Conservation (phyloP, 2,113 vertebrate species). For the Gyps fulvus region DNA sequence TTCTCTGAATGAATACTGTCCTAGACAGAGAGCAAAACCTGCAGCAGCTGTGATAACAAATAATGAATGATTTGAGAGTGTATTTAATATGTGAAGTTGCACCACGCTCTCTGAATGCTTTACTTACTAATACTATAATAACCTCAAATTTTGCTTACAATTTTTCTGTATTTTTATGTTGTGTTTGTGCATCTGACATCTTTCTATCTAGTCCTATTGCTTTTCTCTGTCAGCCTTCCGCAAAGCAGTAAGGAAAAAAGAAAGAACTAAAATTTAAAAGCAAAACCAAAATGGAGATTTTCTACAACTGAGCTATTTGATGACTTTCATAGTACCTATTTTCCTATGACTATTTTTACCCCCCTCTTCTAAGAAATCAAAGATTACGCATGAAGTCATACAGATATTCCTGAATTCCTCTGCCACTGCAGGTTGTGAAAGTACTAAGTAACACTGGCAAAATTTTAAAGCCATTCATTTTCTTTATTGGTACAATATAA, state of each 20-base stretch:
- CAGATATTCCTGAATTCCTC: not conserved
- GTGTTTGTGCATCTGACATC: slow-evolving; percentile 15
- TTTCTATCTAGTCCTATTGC: not conserved
- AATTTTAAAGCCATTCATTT: not conserved
- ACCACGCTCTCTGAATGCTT: slow-evolving; percentile 17
- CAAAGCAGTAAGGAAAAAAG: not conserved
- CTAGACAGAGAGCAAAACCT: slow-evolving; percentile 25
- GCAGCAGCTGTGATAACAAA: slow-evolving; percentile 55
- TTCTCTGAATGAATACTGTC: slow-evolving; percentile 37
- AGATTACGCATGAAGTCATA: not conserved
- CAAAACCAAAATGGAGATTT: not conserved
- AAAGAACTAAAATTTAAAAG: not conserved
- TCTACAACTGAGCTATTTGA: not conserved
- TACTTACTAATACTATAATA: slow-evolving; percentile 11
- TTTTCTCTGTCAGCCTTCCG: not conserved
- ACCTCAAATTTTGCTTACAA: slow-evolving; percentile 2
- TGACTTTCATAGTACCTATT: not conserved
- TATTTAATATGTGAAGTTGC: slow-evolving; percentile 30
- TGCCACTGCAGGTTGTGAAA: not conserved
- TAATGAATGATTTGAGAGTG: slow-evolving; percentile 21
- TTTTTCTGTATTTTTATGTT: slow-evolving; percentile 9
- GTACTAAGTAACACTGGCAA: not conserved
- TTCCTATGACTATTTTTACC: not conserved
- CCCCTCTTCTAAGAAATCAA: not conserved
- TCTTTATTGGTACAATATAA: not conserved